Evolutionary conservation across 2,113 vertebrate species (phyloP).

Genomic region (Apteryx mantelli): DNA sequence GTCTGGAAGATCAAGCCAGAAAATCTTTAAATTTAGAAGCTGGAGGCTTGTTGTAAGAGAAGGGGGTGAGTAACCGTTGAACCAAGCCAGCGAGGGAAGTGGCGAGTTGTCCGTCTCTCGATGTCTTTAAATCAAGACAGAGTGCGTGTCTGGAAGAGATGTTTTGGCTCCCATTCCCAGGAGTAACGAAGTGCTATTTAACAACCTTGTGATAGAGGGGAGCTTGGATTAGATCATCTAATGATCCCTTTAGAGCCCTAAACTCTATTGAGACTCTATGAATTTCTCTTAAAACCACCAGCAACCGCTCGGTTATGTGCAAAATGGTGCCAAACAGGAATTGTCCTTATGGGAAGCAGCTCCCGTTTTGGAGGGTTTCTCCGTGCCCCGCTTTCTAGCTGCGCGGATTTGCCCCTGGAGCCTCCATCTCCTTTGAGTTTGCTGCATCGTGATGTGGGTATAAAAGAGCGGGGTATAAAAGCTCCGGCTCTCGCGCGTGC

Average conservation of each 20-base stretch:
- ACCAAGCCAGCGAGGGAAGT: conserved; percentile 29
- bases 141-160: not conserved
- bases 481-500: not conserved
- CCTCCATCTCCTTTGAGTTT: not conserved
- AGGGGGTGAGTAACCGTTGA: conserved; percentile 4
- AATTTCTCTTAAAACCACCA: not conserved
- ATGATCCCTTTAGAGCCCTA: not conserved
- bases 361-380: not conserved
- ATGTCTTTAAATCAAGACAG: conserved; percentile 1
- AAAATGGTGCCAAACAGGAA: not conserved
- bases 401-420: not conserved
- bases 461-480: not conserved
- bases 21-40: conserved; percentile 41
- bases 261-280: not conserved
- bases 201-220: not conserved
- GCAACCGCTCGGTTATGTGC: not conserved
- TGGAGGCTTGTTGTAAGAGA: conserved; percentile 23
- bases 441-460: not conserved
- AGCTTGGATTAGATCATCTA: conserved; percentile 8
- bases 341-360: not conserved
- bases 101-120: not conserved
- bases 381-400: fast-evolving
- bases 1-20: conserved; percentile 54
- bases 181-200: not conserved
- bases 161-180: not conserved